phyloP scores from a whole-genome alignment of 2,797 vertebrate species.

The Darevskia nairensis region DNA sequence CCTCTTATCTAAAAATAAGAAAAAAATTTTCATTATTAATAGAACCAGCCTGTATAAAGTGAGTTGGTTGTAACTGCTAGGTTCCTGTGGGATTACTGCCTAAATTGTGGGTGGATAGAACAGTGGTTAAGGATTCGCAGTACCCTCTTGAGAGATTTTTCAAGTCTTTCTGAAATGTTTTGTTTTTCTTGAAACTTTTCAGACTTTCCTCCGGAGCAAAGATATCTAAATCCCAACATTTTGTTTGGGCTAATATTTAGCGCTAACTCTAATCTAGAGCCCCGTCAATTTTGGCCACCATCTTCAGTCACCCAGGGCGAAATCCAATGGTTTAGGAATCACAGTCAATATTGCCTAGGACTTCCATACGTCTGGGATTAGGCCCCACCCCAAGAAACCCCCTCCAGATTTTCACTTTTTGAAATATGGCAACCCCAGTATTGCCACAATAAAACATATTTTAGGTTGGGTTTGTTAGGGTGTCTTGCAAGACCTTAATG shows the following conservation, averaged over 20 bases:
- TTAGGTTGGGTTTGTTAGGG: not conserved
- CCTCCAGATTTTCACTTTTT: too few relatives aligned
- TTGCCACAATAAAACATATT: too few relatives aligned
- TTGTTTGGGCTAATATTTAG: not conserved
- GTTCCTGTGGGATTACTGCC: slow-evolving; percentile 55
- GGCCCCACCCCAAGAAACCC: too few relatives aligned
- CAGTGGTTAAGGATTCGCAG: not conserved
- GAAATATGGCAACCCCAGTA: too few relatives aligned
- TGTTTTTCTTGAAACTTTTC: not conserved
- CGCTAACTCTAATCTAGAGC: not conserved
- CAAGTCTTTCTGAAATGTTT: not conserved
- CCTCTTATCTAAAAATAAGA: slow-evolving; percentile 73
- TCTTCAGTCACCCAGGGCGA: not conserved
- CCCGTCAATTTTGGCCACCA: not conserved
- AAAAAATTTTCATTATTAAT: slow-evolving; percentile 70
- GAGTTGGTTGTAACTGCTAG: slow-evolving; percentile 56
- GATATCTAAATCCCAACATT: not conserved
- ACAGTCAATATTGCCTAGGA: not conserved
- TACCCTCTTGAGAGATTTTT: not conserved
- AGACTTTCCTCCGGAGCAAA: not conserved
- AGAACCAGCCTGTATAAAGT: slow-evolving; percentile 47
- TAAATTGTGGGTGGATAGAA: slow-evolving; percentile 20
- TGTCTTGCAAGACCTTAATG: not conserved
- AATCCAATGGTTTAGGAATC: not conserved
- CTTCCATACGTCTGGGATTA: too few relatives aligned